These are phyloP conservation scores for Bombyx mandarina DNA, from an alignment of 1,140 invertebrate genomes.

Conservation along the genomic window DNA sequence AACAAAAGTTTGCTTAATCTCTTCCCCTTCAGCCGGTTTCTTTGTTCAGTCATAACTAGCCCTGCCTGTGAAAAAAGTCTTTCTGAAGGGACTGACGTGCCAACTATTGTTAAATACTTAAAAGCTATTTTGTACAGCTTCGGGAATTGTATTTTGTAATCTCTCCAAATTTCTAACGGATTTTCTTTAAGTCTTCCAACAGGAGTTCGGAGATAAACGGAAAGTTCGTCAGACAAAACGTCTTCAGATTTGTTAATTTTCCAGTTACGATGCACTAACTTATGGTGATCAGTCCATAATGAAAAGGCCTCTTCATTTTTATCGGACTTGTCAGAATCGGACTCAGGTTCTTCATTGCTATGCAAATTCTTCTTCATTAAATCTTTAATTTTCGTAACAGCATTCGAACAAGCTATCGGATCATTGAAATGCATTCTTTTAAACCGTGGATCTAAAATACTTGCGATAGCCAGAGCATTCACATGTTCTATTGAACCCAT, in stretches of 20 bases:
- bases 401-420: not conserved
- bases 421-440: slow-evolving; percentile 8
- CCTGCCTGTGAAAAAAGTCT: slow-evolving; percentile 13
- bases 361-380: slow-evolving; percentile 8
- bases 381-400: slow-evolving; percentile 9
- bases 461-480: slow-evolving; percentile 8
- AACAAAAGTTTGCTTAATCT: slow-evolving; percentile 3
- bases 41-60: not conserved
- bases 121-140: slow-evolving; percentile 25
- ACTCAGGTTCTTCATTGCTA: slow-evolving; percentile 8
- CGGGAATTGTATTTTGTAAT: slow-evolving; percentile 36
- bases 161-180: slow-evolving; percentile 43
- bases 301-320: slow-evolving; percentile 18
- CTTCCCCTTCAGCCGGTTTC: not conserved
- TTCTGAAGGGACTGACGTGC: slow-evolving; percentile 14
- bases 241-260: slow-evolving; percentile 6
- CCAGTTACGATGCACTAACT: too few relatives aligned
- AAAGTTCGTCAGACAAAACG: not conserved
- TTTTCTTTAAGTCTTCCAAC: slow-evolving; percentile 33
- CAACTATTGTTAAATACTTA: slow-evolving; percentile 15
- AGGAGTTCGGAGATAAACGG: slow-evolving; percentile 5
- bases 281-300: too few relatives aligned
- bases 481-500: slow-evolving; percentile 18
- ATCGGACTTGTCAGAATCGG: slow-evolving; percentile 17
- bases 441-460: slow-evolving; percentile 18